phyloP scores from a whole-genome alignment of 2,113 vertebrate species.

The Agapornis roseicollis region DNA sequence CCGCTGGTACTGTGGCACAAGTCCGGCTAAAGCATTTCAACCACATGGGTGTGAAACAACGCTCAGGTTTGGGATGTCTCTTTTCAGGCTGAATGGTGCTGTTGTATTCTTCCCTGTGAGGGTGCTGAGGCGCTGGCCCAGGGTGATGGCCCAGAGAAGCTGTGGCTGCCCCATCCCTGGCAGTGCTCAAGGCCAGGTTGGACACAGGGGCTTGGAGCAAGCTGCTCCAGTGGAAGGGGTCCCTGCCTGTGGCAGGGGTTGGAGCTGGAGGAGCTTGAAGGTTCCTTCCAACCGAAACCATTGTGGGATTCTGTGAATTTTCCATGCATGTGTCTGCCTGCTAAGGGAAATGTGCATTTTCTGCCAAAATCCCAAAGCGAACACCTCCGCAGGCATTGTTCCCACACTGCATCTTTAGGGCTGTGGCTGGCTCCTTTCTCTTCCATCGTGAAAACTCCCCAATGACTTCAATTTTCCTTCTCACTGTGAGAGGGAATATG shows the following conservation, averaged over 20 bases:
- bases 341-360: background rate
- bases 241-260: background rate
- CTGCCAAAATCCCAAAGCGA: background rate
- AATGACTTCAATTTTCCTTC: background rate
- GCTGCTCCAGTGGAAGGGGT: no score
- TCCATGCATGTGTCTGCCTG: background rate
- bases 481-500: background rate
- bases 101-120: background rate
- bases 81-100: background rate
- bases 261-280: background rate
- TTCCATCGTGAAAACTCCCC: background rate
- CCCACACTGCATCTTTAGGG: background rate
- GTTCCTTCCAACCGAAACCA: background rate
- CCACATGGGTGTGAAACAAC: background rate
- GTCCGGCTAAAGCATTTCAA: background rate
- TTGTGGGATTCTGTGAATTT: background rate
- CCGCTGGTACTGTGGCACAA: background rate
- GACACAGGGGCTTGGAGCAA: no score
- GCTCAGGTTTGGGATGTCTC: background rate
- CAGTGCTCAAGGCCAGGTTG: no score
- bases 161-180: background rate
- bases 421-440: background rate
- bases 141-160: background rate
- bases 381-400: background rate
- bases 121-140: background rate